Evolutionary conservation across 2,113 vertebrate genomes (phyloP), one percentile per base, ranked within the genome.

Genomic region (Nannospalax galili): DNA sequence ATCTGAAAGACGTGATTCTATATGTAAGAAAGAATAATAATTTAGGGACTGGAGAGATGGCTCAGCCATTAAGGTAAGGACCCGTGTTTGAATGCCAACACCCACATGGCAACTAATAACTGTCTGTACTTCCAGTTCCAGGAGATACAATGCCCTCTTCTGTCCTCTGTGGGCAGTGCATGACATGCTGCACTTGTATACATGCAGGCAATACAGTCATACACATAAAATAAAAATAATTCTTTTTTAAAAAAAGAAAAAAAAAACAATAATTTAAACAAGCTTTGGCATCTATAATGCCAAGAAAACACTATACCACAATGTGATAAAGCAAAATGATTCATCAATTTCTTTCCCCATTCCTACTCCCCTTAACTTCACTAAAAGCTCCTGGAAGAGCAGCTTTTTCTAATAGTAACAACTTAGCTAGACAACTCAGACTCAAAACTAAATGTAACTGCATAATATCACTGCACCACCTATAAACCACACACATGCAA

Each of bases 401-500:
- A 92, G n/a, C 24, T 24, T 40, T 87, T 58, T 56, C n/a, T 37
- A 81, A 30, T 28, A 92, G 90, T 20, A 95, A 88, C 40, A 92
- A 85, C 70, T 95, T 32, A 80, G n/a, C 16, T 69, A 89, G 22
- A 80, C 12, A 90, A 91, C 30, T 94, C 73, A 90, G 85, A 95
- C 65, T 93, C n/a, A 73, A 81, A 93, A 95, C 52, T 86, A 62
- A 92, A 52, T 67, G 0, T 92, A 94, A 90, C 1, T 94, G 10
- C 84, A 85, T 72, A 96, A 69, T 80, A 89, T 22, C 77, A 94
- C 60, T 93, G 81, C 22, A 62, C 85, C 12, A 93, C 35, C 69
- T 79, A 72, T 82, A 95, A 94, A 91, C 65, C 56, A 92, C 56
- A 94, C 60, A 90, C 20, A 90, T 72, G 67, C 60, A 94, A 95